Evolutionary conservation across 2,888 invertebrate species (phyloP), one percentile per base, ranked within the genome.

Genomic region (Eristalis tenax): DNA sequence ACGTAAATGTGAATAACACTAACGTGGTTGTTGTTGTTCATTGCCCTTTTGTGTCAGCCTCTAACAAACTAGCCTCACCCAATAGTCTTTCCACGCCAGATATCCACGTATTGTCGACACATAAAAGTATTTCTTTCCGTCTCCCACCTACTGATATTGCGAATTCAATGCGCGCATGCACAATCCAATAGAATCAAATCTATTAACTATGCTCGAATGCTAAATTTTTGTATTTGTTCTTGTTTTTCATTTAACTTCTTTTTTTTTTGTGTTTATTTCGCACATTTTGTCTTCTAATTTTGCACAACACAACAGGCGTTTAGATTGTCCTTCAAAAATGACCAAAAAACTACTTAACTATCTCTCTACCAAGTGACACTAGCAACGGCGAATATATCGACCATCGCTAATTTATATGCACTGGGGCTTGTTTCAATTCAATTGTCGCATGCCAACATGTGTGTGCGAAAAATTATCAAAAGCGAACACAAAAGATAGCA

Each of bases 21-120:
- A 61, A 10, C 71, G 23, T n/a, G n/a, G 50, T 86, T 86, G 78
- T 83, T 87, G 82, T 76, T 82, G 83, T 83, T 73, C 87, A 77
- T 87, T 87, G 87, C 87, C 87, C 87, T 87, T 87, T 87, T 83
- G 79, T 87, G 87, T 87, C 87, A 87, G 83, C 76, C 86, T 86
- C 86, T 76, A 80, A 83, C 87, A 83, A 80, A 80, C 76, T 65
- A 71, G 83, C 87, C 87, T 87, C 87, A 83, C 87, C 83, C 87
- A 83, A 73, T 73, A 69, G 80, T 59, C 76, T 83, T 86, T 74
- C 57, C 64, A 76, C 32, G 71, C 32, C 40, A 68, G 63, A 81
- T 77, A 65, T 35, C 40, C 40, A 74, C 69, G 13, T 59, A 59
- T 59, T 26, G 59, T 59, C 38, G 38, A 22, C 10, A 57, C 22